A percentile compares a stretch with the other conserved stretches of the same genome.
Conservation (phyloP, 2,797 vertebrate species). For the Chiroxiphia lanceolata region DNA sequence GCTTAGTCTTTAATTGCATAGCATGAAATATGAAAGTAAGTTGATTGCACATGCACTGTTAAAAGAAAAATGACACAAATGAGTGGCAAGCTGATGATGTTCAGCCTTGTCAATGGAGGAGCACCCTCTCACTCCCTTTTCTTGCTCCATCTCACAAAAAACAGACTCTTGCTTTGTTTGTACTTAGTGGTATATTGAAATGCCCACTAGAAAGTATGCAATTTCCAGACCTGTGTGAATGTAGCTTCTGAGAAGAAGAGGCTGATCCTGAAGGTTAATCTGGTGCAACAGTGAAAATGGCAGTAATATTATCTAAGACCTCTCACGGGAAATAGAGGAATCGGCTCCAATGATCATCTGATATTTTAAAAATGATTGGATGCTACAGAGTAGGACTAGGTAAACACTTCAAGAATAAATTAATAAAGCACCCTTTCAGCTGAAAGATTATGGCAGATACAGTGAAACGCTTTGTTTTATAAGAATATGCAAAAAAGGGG, state of each 20-base stretch:
- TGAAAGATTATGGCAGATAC: neutral
- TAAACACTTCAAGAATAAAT: neutral
- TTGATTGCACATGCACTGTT: neutral
- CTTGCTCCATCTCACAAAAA: neutral
- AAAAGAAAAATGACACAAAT: neutral
- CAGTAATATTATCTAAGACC: neutral
- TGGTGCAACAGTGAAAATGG: neutral
- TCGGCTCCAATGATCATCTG: neutral
- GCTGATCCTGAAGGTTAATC: neutral
- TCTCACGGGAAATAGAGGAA: neutral
- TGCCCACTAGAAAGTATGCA: fast-evolving
- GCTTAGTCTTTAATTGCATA: neutral
- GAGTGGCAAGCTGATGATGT: neutral
- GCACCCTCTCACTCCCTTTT: neutral
- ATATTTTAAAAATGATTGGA: neutral
- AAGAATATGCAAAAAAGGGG: neutral
- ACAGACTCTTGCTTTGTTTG: neutral
- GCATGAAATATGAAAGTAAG: neutral
- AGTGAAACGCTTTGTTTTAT: neutral
- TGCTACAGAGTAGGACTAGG: neutral
- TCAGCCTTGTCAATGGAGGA: neutral
- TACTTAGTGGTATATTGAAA: neutral
- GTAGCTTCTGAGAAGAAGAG: neutral
- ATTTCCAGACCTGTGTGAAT: neutral
- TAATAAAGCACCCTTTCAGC: neutral